Conservation (phyloP, 92 coral and sea anemone genomes). For the Siderastrea siderea region DNA sequence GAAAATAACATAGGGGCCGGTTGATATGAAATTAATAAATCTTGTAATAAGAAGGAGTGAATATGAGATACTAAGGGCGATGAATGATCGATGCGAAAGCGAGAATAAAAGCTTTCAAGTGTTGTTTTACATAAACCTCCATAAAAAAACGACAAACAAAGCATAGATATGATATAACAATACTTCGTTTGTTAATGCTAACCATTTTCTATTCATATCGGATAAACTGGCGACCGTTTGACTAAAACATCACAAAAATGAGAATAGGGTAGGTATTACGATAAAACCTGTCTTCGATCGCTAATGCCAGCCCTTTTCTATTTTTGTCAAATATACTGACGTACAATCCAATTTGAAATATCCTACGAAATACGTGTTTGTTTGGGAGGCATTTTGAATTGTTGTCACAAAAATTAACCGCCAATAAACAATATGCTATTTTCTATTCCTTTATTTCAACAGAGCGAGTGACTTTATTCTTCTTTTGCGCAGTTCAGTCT, state of each 20-base stretch:
- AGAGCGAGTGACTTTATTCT: background rate
- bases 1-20: background rate
- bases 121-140: background rate
- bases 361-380: background rate
- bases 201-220: background rate
- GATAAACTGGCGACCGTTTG: background rate
- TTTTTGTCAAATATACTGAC: background rate
- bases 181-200: background rate
- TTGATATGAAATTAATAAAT: background rate
- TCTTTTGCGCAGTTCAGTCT: background rate
- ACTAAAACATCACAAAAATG: background rate
- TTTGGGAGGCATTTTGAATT: background rate
- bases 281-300: background rate
- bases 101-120: background rate
- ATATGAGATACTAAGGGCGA: background rate
- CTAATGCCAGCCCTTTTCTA: background rate
- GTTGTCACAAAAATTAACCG: background rate
- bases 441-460: background rate
- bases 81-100: background rate
- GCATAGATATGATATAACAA: background rate
- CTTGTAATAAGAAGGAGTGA: background rate
- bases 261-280: background rate
- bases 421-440: background rate
- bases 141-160: background rate
- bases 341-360: background rate